Evolutionary conservation across 1,140 invertebrate species (phyloP).

Genomic region (Steinernema khuongi): DNA sequence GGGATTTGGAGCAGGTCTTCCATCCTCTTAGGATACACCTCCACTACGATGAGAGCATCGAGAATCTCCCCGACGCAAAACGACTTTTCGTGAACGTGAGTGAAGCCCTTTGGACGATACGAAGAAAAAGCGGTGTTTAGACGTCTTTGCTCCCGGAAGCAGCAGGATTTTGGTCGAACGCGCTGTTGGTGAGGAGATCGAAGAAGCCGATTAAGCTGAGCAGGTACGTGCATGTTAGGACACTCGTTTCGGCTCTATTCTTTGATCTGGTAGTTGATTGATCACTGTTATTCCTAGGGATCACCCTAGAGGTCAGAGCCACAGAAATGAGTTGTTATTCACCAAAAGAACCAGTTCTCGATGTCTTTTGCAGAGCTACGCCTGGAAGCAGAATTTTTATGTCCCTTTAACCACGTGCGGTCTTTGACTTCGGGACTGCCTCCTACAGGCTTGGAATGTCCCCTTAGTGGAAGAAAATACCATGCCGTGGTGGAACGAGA

Average conservation of each 20-base stretch:
- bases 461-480: too few species aligned
- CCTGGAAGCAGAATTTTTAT: too few species aligned
- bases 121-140: constrained; percentile 16
- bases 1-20: constrained; percentile 17
- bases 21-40: constrained; percentile 38
- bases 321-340: too few species aligned
- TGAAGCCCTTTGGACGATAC: constrained; percentile 10
- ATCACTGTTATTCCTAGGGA: too few species aligned
- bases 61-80: constrained; percentile 33
- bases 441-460: too few species aligned
- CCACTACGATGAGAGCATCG: constrained; percentile 37
- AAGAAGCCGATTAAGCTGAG: constrained; percentile 32
- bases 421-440: too few species aligned
- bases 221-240: constrained; percentile 21
- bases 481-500: too few species aligned
- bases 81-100: constrained; percentile 22
- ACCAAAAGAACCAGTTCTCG: too few species aligned
- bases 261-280: too few species aligned
- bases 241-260: not conserved
- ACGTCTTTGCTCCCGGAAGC: constrained; percentile 35
- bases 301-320: too few species aligned
- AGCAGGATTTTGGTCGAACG: constrained; percentile 39
- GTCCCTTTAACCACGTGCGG: too few species aligned
- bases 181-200: constrained; percentile 32
- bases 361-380: too few species aligned